Conservation (phyloP, 35 echinoderm and acorn worm species). For the Ophioderma brevispina region DNA sequence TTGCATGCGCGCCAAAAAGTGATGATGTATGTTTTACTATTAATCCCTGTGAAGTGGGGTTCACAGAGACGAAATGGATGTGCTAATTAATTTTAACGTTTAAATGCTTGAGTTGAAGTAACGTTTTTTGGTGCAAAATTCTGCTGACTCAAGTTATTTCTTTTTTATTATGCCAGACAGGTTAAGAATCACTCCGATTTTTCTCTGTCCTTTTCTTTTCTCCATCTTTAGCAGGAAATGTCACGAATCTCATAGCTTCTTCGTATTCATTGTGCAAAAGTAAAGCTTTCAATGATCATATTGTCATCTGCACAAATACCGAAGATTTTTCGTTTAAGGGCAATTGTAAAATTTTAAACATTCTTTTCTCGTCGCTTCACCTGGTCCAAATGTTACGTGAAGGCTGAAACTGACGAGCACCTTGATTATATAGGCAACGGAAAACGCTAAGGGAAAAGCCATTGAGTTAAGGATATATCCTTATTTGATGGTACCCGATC, state of each 20-base stretch:
- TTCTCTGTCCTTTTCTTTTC: not conserved
- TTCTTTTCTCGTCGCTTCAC: not conserved
- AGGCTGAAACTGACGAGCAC: not conserved
- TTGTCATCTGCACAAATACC: not conserved
- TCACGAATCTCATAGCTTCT: not conserved
- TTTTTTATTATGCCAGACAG: not conserved
- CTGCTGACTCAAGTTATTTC: not conserved
- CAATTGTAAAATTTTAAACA: too few species aligned
- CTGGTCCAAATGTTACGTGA: not conserved
- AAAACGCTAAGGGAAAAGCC: not conserved
- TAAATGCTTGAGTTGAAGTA: not conserved
- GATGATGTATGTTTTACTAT: not conserved
- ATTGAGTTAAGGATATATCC: not conserved
- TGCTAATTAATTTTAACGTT: not conserved
- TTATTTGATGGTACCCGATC: not conserved
- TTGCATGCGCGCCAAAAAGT: constrained; percentile 4
- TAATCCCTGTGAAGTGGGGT: not conserved
- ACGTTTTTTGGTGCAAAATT: not conserved
- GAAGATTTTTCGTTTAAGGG: not conserved
- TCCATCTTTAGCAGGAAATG: not conserved
- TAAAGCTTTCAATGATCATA: not conserved
- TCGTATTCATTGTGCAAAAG: not conserved
- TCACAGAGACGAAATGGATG: not conserved
- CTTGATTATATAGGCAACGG: not conserved
- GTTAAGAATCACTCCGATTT: not conserved